Conservation (phyloP, 2,888 invertebrate genomes). For the Parnassius smintheus region DNA sequence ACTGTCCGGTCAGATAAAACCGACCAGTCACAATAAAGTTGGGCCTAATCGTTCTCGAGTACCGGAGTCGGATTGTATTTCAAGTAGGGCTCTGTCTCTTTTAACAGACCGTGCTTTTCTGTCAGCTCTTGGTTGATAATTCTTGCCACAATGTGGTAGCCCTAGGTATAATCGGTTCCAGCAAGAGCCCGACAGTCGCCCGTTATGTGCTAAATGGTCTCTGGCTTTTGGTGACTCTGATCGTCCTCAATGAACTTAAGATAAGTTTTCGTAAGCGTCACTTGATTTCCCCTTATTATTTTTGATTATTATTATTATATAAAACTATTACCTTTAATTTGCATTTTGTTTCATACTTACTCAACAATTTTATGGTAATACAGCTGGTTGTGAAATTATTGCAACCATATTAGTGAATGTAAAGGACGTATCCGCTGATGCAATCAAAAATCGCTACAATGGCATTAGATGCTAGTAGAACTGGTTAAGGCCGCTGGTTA, state of each 20-base stretch:
- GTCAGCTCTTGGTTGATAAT: too few species aligned
- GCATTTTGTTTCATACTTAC: slow-evolving; percentile 3
- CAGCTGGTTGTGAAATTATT: slow-evolving; percentile 21
- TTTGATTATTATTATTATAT: too few species aligned
- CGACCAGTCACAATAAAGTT: not conserved
- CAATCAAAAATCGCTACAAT: slow-evolving; percentile 15
- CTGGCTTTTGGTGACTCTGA: not conserved
- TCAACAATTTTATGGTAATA: slow-evolving; percentile 12
- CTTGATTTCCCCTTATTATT: not conserved
- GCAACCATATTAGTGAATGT: slow-evolving; percentile 24
- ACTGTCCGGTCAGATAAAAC: not conserved
- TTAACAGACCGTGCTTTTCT: too few species aligned
- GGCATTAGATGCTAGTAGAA: slow-evolving; percentile 9
- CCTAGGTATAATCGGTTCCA: not conserved
- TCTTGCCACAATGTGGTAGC: not conserved
- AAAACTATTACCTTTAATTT: too few species aligned
- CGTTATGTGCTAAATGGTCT: not conserved
- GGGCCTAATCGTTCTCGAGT: not conserved
- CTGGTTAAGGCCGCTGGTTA: not conserved
- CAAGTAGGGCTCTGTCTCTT: not conserved
- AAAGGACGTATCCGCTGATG: slow-evolving; percentile 21
- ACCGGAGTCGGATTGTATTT: not conserved
- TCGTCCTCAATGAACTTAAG: not conserved
- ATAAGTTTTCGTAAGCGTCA: not conserved
- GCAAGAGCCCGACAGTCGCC: not conserved